A percentile compares a stretch with the other conserved stretches of the same genome.
Evolutionary conservation across 1,140 invertebrate genomes (phyloP).

Genomic region (Cotesia typhae): DNA sequence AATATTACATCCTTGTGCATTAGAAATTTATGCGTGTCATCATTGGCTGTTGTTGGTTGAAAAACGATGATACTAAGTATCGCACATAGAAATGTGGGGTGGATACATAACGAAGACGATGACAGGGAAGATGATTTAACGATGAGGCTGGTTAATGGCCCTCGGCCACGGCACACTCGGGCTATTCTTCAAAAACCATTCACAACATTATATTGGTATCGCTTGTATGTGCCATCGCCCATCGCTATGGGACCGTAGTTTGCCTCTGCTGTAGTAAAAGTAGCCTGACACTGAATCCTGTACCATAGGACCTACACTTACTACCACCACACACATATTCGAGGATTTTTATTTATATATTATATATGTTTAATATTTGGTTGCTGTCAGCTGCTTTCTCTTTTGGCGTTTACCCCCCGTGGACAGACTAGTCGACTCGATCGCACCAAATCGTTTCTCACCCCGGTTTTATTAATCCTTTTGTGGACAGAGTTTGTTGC

Average conservation of each 20-base stretch:
- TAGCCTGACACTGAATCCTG: too few relatives aligned
- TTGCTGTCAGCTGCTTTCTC: constrained; percentile 14
- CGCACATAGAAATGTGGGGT: constrained; percentile 40
- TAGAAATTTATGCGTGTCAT: too few relatives aligned
- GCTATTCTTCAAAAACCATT: constrained; percentile 52
- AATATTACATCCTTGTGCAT: too few relatives aligned
- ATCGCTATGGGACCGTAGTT: constrained; percentile 17
- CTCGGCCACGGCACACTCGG: constrained; percentile 34
- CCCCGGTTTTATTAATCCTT: constrained; percentile 3
- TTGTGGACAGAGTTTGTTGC: not conserved
- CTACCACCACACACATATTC: not conserved
- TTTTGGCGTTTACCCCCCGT: constrained; percentile 38
- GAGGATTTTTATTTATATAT: constrained; percentile 17
- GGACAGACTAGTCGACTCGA: constrained; percentile 31
- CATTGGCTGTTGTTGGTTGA: too few relatives aligned
- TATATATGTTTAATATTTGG: constrained; percentile 7
- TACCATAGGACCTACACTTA: not conserved
- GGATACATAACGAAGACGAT: constrained; percentile 62
- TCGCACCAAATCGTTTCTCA: constrained; percentile 34
- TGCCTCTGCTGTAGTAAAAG: not conserved
- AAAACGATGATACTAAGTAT: constrained; percentile 12
- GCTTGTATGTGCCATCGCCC: too few relatives aligned
- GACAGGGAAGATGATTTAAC: constrained; percentile 64
- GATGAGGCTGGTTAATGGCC: constrained; percentile 56
- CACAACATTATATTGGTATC: constrained; percentile 46